Conservation (phyloP, 2,113 vertebrate genomes). For the Marmota monax region DNA sequence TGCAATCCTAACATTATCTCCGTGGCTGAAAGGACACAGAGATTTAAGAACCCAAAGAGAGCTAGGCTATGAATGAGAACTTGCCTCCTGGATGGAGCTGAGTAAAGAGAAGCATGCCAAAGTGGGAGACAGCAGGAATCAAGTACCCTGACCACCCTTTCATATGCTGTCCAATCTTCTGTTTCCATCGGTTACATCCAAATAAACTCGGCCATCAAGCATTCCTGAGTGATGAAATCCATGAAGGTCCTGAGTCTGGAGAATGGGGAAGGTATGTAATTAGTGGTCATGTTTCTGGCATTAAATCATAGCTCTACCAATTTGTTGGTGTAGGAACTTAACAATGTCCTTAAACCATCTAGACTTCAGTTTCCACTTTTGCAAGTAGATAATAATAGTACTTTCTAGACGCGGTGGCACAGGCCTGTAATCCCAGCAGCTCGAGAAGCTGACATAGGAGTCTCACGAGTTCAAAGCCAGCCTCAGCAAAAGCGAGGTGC, state of each 20-base stretch:
- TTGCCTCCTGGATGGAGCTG: no score
- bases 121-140: not conserved
- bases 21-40: not conserved
- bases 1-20: not conserved
- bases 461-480: no score
- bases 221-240: not conserved
- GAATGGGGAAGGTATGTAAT: no score
- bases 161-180: not conserved
- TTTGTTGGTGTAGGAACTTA: not conserved
- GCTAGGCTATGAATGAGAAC: no score
- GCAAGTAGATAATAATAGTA: not conserved
- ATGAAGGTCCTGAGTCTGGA: not conserved
- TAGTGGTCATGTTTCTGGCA: not conserved
- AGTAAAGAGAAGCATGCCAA: not conserved
- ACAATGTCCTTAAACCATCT: not conserved
- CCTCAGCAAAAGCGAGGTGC: no score
- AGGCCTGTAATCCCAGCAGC: no score
- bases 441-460: no score
- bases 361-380: not conserved
- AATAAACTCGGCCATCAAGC: not conserved
- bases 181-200: not conserved
- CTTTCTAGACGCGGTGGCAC: not conserved
- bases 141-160: no score
- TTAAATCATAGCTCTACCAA: not conserved
- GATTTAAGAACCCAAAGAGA: fast-evolving